Evolutionary conservation across 2,888 invertebrate species (phyloP), one percentile per base, ranked within the genome.

Genomic region (Hypomecis atomaria): DNA sequence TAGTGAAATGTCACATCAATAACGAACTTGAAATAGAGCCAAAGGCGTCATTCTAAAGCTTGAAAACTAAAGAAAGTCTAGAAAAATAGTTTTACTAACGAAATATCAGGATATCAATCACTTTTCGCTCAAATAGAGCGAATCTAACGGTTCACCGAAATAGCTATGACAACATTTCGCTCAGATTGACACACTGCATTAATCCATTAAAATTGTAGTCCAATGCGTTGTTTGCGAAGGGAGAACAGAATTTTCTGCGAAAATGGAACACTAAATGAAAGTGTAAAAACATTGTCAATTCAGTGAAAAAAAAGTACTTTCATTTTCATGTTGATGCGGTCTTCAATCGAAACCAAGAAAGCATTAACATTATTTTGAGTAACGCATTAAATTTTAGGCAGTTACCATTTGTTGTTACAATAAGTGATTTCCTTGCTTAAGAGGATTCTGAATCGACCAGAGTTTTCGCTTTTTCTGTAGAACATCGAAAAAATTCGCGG

Each of bases 191-290:
- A 23, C 37, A 55, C 61, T 42, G 55, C 54, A 61, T 61, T 61
- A 61, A 61, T 61, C 48, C 61, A 61, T 61, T 55, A 61, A 61
- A 56, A 47, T 47, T 11, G 45, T 43, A 44, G 45, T 37, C 33
- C 50, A 7, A 44, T 13, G 44, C 47, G 8, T 38, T 49, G 60
- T 49, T 54, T 55, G 48, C 48, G 5, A 38, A 59, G 37, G 34
- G 13, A 50, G 50, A 59, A 13, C 23, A 23, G 44, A 52, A 38
- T 53, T 53, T 52, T 52, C 40, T 45, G 49, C n/a, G 7, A 50
- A 58, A 59, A 59, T 50, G 11, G 42, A 11, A 10, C 42, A 23
- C 59, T 38, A 9, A 13, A 42, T 34, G 47, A 55, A 61, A 55
- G 37, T 48, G 42, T 5, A 10, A 40, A 50, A 42, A 50, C 8